Evolutionary conservation across 2,797 vertebrate genomes (phyloP).

Genomic region (Coregonus suidteri): DNA sequence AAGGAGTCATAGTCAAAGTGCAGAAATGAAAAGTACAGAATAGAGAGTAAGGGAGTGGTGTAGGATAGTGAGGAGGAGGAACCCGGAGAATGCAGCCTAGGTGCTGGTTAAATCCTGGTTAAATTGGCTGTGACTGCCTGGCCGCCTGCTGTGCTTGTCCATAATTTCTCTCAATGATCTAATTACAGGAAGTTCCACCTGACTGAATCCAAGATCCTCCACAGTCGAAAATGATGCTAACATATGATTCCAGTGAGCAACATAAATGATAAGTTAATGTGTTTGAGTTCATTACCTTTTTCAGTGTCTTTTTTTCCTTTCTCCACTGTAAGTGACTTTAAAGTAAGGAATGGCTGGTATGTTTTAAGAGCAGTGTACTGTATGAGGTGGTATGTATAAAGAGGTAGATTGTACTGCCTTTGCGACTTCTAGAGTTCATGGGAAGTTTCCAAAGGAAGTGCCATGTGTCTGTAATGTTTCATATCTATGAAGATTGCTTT

Average conservation of each 20-base stretch:
- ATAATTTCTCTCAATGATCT: constrained; percentile 62
- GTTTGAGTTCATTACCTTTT: constrained; percentile 21
- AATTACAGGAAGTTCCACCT: constrained; percentile 69
- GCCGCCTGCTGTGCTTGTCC: constrained; percentile 44
- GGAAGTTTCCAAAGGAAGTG: not conserved
- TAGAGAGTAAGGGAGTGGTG: constrained; percentile 19
- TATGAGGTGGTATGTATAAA: not conserved
- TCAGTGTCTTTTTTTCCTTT: not conserved
- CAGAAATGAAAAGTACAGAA: not conserved
- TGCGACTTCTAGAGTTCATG: not conserved
- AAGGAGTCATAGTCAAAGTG: no score
- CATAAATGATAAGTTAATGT: constrained; percentile 15
- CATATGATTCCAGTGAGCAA: constrained; percentile 13
- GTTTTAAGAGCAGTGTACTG: no score
- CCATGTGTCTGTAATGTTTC: not conserved
- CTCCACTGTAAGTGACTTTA: not conserved
- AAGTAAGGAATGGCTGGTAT: not conserved
- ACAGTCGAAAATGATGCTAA: constrained; percentile 33
- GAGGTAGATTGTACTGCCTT: not conserved
- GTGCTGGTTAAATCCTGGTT: constrained; percentile 8
- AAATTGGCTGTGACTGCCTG: constrained; percentile 66
- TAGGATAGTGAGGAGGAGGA: constrained; percentile 27
- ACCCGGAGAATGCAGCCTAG: constrained; percentile 19
- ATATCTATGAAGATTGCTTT: not conserved
- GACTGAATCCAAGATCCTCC: constrained; percentile 46